A percentile compares a stretch with the other conserved stretches of the same genome.
Evolutionary conservation across 2,113 vertebrate species (phyloP).

Genomic region (Porphyrio hochstetteri): DNA sequence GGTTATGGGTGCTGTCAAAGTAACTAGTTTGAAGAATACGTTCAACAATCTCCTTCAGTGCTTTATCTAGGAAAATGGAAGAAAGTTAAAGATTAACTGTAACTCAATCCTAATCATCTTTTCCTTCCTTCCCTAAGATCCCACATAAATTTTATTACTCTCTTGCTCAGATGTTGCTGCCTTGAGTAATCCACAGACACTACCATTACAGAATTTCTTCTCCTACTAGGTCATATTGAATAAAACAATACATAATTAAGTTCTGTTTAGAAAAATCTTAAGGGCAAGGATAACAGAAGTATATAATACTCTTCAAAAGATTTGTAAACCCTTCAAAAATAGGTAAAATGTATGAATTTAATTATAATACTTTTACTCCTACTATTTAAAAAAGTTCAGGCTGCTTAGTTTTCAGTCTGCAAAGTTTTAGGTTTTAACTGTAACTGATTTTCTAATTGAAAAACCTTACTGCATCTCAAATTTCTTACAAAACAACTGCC

Average conservation of each 20-base stretch:
- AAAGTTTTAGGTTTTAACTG: neutral
- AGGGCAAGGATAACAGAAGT: neutral
- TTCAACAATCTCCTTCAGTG: conserved; percentile 88
- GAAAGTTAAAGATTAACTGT: neutral
- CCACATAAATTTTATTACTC: neutral
- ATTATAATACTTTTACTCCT: neutral
- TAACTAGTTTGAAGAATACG: conserved; percentile 91
- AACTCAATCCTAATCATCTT: neutral
- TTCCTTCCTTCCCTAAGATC: neutral
- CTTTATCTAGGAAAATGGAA: conserved; percentile 82
- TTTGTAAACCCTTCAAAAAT: neutral
- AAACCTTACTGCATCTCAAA: neutral
- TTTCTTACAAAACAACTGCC: neutral
- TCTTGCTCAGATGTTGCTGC: neutral
- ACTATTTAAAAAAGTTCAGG: neutral
- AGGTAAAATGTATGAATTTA: neutral
- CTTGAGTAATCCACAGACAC: neutral
- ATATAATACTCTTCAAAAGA: neutral
- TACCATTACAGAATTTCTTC: neutral
- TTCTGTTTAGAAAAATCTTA: neutral
- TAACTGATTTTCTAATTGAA: neutral
- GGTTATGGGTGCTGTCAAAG: conserved; percentile 89
- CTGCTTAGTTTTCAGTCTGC: neutral
- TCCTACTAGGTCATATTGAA: neutral
- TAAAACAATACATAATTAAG: neutral